phyloP scores from a whole-genome alignment of 1,140 invertebrate species.

The Eumeta japonica region DNA sequence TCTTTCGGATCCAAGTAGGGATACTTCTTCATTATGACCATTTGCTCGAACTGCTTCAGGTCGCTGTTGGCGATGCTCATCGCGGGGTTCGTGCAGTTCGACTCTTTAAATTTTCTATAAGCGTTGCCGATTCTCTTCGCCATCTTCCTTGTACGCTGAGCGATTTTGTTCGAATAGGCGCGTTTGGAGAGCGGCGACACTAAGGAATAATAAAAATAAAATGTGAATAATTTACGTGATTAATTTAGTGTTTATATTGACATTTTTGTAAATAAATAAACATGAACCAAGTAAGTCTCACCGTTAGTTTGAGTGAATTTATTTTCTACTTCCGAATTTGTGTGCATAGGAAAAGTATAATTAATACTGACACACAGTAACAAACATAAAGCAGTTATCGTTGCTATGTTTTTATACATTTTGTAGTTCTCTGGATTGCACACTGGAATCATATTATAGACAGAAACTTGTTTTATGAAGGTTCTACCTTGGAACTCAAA shows the following conservation, averaged over 20 bases:
- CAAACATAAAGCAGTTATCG: constrained; percentile 20
- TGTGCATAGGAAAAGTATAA: constrained; percentile 29
- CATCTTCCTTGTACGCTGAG: constrained; percentile 26
- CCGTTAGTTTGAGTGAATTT: too few relatives aligned
- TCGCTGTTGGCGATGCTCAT: too few relatives aligned
- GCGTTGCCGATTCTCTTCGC: constrained; percentile 19
- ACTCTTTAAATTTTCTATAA: constrained; percentile 24
- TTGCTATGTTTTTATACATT: constrained; percentile 21
- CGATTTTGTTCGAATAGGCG: constrained; percentile 5
- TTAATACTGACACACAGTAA: constrained; percentile 30
- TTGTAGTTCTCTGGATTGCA: too few relatives aligned
- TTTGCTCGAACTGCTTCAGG: constrained; percentile 31
- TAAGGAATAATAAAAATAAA: too few relatives aligned
- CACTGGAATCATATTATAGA: too few relatives aligned
- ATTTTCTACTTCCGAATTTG: too few relatives aligned
- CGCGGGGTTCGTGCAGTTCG: constrained; percentile 19
- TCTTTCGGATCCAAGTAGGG: constrained; percentile 42
- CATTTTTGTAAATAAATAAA: too few relatives aligned
- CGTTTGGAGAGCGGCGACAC: constrained; percentile 3
- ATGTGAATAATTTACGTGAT: too few relatives aligned
- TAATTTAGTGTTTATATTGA: too few relatives aligned
- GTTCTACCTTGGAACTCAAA: too few relatives aligned
- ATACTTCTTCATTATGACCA: constrained; percentile 49
- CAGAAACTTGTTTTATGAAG: too few relatives aligned
- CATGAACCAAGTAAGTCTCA: too few relatives aligned